These are phyloP conservation scores for Augochlorella aurata DNA, from an alignment of 2,888 invertebrate genomes.

Conservation along the genomic window DNA sequence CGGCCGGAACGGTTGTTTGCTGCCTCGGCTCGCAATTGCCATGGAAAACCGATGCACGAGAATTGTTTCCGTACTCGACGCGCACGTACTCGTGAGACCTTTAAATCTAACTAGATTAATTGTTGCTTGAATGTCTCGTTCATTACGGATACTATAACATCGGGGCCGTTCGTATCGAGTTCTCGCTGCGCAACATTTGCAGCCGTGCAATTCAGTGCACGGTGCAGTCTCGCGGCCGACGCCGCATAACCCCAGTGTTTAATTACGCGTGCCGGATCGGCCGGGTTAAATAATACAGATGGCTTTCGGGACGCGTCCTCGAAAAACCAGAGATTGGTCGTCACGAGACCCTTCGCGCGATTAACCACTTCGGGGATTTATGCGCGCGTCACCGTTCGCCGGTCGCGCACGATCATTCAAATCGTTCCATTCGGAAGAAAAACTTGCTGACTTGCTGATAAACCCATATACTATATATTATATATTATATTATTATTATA, in stretches of 20 bases:
- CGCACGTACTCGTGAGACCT: slow-evolving; percentile 53
- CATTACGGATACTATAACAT: slow-evolving; percentile 55
- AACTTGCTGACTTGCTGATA: no score
- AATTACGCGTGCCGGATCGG: slow-evolving; percentile 55
- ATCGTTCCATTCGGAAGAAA: no score
- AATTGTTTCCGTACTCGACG: slow-evolving; percentile 46
- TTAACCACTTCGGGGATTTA: not conserved
- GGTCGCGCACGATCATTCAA: no score
- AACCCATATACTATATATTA: no score
- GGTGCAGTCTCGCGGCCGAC: slow-evolving; percentile 43
- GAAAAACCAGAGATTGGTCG: not conserved
- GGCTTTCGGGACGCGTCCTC: slow-evolving; percentile 1
- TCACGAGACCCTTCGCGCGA: not conserved
- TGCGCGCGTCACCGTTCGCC: no score
- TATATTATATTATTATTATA: no score
- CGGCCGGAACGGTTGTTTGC: slow-evolving; percentile 19
- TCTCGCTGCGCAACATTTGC: slow-evolving; percentile 45
- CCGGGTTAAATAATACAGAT: slow-evolving; percentile 39
- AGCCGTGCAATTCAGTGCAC: slow-evolving; percentile 41
- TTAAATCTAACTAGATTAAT: slow-evolving; percentile 69
- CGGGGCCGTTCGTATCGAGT: slow-evolving; percentile 49
- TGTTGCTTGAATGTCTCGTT: slow-evolving; percentile 60
- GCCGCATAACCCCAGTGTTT: slow-evolving; percentile 39
- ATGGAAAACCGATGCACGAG: slow-evolving; percentile 23
- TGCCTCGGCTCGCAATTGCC: slow-evolving; percentile 31